phyloP scores from a whole-genome alignment of 2,113 vertebrate genomes.

The Callopanchax toddi region DNA sequence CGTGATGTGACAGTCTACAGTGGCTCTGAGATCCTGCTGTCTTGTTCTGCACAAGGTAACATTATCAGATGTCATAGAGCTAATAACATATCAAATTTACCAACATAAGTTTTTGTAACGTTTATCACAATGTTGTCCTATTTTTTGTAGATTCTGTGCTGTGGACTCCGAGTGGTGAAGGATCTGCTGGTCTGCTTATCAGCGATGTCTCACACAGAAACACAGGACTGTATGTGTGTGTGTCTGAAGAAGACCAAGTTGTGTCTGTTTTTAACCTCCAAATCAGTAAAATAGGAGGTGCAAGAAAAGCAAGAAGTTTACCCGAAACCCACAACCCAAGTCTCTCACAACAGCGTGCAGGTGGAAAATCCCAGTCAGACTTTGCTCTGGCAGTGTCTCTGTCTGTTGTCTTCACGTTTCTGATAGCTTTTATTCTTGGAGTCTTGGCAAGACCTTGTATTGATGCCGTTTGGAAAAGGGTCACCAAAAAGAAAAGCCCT shows the following conservation, averaged over 20 bases:
- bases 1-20: conserved; percentile 64
- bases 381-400: conserved; percentile 83
- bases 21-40: conserved; percentile 69
- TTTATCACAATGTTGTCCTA: not conserved
- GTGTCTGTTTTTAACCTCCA: conserved; percentile 68
- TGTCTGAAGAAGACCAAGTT: conserved; percentile 59
- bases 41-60: conserved; percentile 75
- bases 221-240: conserved; percentile 71
- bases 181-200: conserved; percentile 63
- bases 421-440: conserved; percentile 88
- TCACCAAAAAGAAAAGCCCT: conserved; percentile 49
- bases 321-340: conserved; percentile 10
- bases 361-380: conserved; percentile 56
- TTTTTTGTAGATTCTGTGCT: conserved; percentile 58
- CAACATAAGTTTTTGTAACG: not conserved
- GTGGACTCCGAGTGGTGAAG: conserved; percentile 79
- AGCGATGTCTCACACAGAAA: conserved; percentile 50
- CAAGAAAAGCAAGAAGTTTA: conserved; percentile 56
- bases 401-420: conserved; percentile 86
- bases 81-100: not conserved
- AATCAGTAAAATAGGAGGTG: conserved; percentile 51
- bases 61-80: not conserved
- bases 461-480: conserved; percentile 73
- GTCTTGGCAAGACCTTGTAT: conserved; percentile 83
- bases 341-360: not conserved